Evolutionary conservation across 2,113 vertebrate species (phyloP).

Genomic region (Brachyhypopomus occidentalis): DNA sequence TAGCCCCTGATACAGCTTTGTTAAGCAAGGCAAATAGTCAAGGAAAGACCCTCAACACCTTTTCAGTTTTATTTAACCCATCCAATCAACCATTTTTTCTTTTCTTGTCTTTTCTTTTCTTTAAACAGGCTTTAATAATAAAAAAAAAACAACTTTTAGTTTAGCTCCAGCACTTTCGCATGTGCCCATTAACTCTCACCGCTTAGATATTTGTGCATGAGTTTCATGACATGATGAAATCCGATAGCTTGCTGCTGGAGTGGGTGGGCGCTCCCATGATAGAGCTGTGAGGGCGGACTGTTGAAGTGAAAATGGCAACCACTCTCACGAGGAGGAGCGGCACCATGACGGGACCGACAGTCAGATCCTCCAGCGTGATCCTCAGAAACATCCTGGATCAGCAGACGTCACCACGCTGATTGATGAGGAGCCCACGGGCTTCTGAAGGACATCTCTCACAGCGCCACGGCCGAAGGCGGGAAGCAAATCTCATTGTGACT

Average conservation of each 20-base stretch:
- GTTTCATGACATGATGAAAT: not conserved
- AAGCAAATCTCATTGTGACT: not conserved
- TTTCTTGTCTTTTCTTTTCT: not conserved
- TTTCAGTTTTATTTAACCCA: not conserved
- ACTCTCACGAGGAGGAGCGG: not conserved
- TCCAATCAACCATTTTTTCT: not conserved
- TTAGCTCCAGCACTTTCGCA: no score
- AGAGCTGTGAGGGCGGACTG: not conserved
- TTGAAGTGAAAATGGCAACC: conserved; percentile 19
- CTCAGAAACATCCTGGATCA: not conserved
- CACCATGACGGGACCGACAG: not conserved
- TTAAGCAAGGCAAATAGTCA: not conserved
- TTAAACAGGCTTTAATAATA: not conserved
- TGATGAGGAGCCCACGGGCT: not conserved
- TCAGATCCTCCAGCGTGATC: not conserved
- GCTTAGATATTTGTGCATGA: not conserved
- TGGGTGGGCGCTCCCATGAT: not conserved
- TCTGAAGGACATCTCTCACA: not conserved
- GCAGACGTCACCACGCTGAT: not conserved
- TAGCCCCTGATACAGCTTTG: not conserved
- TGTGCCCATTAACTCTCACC: not conserved
- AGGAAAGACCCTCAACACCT: not conserved
- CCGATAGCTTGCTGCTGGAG: not conserved
- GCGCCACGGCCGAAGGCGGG: not conserved
- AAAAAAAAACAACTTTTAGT: not conserved